Base-by-base conservation (phyloP, 2,888 invertebrate species). In the Oscheius sp. region DNA sequence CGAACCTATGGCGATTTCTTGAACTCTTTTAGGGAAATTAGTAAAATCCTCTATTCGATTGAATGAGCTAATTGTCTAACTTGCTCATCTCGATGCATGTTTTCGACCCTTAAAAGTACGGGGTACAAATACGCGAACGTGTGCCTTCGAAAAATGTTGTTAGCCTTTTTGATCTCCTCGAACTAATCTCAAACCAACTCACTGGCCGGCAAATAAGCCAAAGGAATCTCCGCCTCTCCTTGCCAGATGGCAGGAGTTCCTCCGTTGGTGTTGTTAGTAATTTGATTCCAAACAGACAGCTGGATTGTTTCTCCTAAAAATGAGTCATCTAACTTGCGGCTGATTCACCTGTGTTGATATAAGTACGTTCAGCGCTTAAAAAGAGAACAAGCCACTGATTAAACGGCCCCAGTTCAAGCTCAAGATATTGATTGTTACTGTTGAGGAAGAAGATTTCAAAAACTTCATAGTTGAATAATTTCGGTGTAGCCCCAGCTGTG, bases 201-300 rank as follows among this genome's bases (percentile, higher is more conserved):
- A 63, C 63, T 63, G 25, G 63, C 42, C 27, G 63, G 63, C 10
- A 63, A 29, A 45, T 45, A 63, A 25, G 63, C 63, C 10, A 63
- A 25, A 6, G 63, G 63, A 20, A 63, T 42, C 15, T 45, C 46
- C 1, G 63, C 63, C 42, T 63, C 31, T 20, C 63, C 46, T 15
- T 29, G 2, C 63, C 63, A 63, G n/a, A n/a, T n/a, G n/a, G n/a
- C n/a, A n/a, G n/a, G n/a, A n/a, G n/a, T n/a, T n/a, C n/a, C n/a
- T n/a, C n/a, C n/a, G n/a, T n/a, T n/a, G 20, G 27, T 34, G 3
- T 63, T 27, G 4, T 42, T 20, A 8, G n/a, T 17, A 15, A 63
- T 10, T 45, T 63, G 63, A 23, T 42, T 63, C 63, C 63, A 63
- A 37, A 63, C 63, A 1, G 45, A 45, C n/a, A 63, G 29, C 20